Evolutionary conservation across 2,113 vertebrate species (phyloP), one percentile per base, ranked within the genome.

Genomic region (Bos indicus): DNA sequence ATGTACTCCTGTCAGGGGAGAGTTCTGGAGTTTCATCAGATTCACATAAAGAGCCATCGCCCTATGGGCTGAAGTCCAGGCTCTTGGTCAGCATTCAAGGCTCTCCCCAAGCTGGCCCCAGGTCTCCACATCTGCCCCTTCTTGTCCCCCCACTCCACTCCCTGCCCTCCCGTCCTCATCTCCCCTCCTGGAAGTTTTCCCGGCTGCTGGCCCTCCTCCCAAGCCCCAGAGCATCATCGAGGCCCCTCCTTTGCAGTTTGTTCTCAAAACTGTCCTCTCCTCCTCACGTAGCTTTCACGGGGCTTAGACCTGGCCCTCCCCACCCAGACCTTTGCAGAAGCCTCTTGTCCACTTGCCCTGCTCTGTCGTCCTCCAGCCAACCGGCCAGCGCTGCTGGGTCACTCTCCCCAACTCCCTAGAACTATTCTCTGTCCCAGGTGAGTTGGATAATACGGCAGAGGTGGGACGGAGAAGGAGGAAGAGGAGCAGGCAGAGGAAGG

Each of bases 161-260:
- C 7, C 14, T 13, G 6, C 80, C 52, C 52, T 13, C 16, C 28
- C 43, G 80, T 54, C 64, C 26, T n/a, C 7, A 1, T 28, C 23
- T 21, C 71, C 56, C 25, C 13, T 95, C 9, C 67, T 48, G 23
- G 43, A n/a, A 23, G n/a, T 51, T 11, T 14, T 62, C 90, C 60
- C 8, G 3, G 8, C 26, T 17, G n/a, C 59, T 59, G 64, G 48
- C 43, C 30, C 57, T 48, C 56, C 30, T 30, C 30, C 87, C 28
- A 48, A 33, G 23, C 46, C 60, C 16, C 43, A 17, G 0, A 33
- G 40, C 23, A 7, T 28, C 43, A 0, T 1, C 0, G 0, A 30
- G 28, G 19, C 6, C 14, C 28, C 16, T 14, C 17, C 33, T 54
- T 14, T 25, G 21, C 9, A 16, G 2, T 5, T 51, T 36, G 19